Evolutionary conservation across 2,888 invertebrate species (phyloP).

Genomic region (Drosophila picticornis): DNA sequence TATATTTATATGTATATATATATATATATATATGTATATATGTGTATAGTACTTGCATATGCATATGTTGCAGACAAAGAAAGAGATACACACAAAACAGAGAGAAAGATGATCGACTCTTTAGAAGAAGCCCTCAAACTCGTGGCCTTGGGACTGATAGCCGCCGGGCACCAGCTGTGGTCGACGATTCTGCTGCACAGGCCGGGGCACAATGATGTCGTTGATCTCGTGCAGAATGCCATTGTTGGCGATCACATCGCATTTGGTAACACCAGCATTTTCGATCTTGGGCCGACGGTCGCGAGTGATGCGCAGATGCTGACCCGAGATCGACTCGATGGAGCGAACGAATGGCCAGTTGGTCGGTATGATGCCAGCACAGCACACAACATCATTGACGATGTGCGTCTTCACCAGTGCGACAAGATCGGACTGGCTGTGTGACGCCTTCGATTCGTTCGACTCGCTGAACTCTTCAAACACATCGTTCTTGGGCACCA

Average conservation of each 20-base stretch:
- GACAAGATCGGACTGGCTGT: conserved; percentile 72
- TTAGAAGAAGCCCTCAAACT: conserved; percentile 79
- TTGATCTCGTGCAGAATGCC: conserved; percentile 85
- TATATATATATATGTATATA: conserved; percentile 28
- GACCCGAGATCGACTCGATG: conserved; percentile 83
- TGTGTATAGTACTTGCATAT: conserved; percentile 15
- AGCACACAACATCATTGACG: conserved; percentile 85
- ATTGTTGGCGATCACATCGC: conserved; percentile 84
- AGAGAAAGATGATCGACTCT: conserved; percentile 7
- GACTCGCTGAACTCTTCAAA: conserved; percentile 83
- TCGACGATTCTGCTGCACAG: conserved; percentile 53
- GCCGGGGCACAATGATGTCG: conserved; percentile 82
- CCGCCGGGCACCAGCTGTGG: conserved; percentile 51
- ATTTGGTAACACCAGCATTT: conserved; percentile 85
- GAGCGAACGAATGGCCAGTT: conserved; percentile 85
- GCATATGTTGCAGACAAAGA: conserved; percentile 27
- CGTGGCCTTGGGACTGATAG: conserved; percentile 58
- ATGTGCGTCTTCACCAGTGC: conserved; percentile 83
- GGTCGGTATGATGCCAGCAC: conserved; percentile 85
- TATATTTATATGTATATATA: conserved; percentile 37
- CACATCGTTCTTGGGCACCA: conserved; percentile 85
- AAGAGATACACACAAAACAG: conserved; percentile 28
- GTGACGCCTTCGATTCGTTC: conserved; percentile 64
- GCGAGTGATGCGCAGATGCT: conserved; percentile 83
- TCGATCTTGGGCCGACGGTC: conserved; percentile 85